phyloP scores from a whole-genome alignment of 2,113 vertebrate genomes.

The Marcusenius ussheri region DNA sequence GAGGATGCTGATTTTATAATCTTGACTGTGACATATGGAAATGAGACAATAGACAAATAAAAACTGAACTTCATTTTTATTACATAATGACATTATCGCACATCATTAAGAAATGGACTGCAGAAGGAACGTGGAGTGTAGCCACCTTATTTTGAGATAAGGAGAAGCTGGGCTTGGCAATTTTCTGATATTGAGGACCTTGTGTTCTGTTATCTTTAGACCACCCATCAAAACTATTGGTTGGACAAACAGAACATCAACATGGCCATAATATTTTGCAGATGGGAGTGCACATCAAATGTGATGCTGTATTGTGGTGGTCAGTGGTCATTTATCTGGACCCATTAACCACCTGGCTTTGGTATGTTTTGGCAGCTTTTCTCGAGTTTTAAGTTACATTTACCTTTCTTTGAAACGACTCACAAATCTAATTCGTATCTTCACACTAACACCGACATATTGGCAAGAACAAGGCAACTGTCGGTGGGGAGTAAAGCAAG shows the following conservation, averaged over 20 bases:
- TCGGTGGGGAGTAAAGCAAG: conserved; percentile 13
- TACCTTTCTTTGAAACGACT: conserved; percentile 56
- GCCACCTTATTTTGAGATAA: conserved; percentile 11
- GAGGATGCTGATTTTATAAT: not conserved
- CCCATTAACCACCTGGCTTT: conserved; percentile 68
- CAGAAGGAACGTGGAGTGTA: not conserved
- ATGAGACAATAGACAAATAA: not conserved
- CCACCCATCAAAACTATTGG: conserved; percentile 59
- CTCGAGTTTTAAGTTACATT: conserved; percentile 57
- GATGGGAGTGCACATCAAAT: conserved; percentile 55
- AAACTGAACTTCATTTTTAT: not conserved
- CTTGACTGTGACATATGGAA: not conserved
- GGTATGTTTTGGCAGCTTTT: conserved; percentile 66
- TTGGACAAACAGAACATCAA: conserved; percentile 56
- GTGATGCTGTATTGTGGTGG: conserved; percentile 55
- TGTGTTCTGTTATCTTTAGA: conserved; percentile 50
- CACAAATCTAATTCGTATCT: conserved; percentile 21
- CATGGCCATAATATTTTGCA: conserved; percentile 64
- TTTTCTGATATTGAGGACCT: conserved; percentile 41
- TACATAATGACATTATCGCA: not conserved
- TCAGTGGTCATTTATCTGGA: conserved; percentile 62
- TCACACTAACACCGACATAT: conserved; percentile 26
- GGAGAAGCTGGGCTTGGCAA: conserved; percentile 32
- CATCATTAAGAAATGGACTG: not conserved
- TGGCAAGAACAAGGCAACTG: conserved; percentile 16